Evolutionary conservation across 1,140 invertebrate genomes (phyloP), one percentile per base, ranked within the genome.

Genomic region (Diachasmimorpha longicaudata): DNA sequence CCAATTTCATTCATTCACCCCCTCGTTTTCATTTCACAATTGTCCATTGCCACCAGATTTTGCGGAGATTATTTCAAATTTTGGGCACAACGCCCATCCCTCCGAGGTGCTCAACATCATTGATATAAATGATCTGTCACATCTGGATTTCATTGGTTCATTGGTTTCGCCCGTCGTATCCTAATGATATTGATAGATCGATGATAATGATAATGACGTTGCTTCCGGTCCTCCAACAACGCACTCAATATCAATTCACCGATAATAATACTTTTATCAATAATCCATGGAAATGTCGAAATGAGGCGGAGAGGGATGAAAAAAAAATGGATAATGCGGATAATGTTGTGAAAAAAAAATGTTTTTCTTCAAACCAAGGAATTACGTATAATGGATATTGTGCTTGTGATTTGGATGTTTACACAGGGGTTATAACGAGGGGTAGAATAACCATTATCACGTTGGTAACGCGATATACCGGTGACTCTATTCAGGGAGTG

Each of bases 41-140:
- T n/a, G 48, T 55, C 8, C n/a, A 55, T 55, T 19, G 48, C 21
- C 4, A 23, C 58, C 10, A 63, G 58, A 63, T 63, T 63, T 31
- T 13, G 23, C 23, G 5, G 19, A 23, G 58, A 63, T 63, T 63
- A 63, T 63, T 25, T 31, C 23, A 19, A 25, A 63, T 63, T 63
- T 69, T 74, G 73, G 68, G 67, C 63, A 75, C n/a, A 44, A 63
- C 52, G 48, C 44, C 74, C 42, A 68, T 63, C 23, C 52, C 67
- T 36, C 55, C 74, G 37, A 8, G 23, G 72, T 23, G 25, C 11
- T 13, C 21, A 16, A 48, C 70, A 44, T 63, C 70, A 75, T 75
- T 75, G 74, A 75, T 75, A 75, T 75, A 63, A 75, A 75, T 75
- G 70, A 75, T 75, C 68, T 63, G 68, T 39, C 67, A 66, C 58